Base-by-base conservation (phyloP, 1,140 invertebrate species). In the Conopomorpha cramerella region DNA sequence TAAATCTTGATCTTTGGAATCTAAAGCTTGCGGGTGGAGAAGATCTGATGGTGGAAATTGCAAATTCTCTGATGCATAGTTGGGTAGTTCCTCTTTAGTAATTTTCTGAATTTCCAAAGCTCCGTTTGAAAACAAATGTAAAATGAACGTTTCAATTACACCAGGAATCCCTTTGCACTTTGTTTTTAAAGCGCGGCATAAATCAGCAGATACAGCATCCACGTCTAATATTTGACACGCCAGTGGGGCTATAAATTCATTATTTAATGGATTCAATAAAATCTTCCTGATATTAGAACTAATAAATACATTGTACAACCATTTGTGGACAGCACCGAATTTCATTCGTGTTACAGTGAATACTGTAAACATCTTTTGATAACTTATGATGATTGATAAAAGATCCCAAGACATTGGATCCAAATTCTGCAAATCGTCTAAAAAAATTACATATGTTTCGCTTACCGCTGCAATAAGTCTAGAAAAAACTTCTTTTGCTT, bases 161-260 rank as follows among this genome's bases (percentile, higher is more conserved):
- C 77, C 77, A 11, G 76, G 76, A 32, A 66, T 48, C 19, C 73
- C 71, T 34, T 70, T 62, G 38, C 76, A 79, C 46, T 66, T 76
- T 32, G 43, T 49, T 40, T 41, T 55, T 2, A 80, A 44, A 10
- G 70, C 49, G 35, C 60, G 46, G 36, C 71, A 68, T 42, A 80
- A 52, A 36, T 77, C 67, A 27, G 49, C 58, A 15, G 72, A 59
- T 8, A 78, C 59, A 10, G 60, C 76, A 38, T 60, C 50, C 1
- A 76, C 71, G 28, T 77, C 60, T 43, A 80, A 49, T 46, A 80
- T 70, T 55, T 76, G 71, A 48, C 76, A 80, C 33, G 71, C 68
- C 14, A 77, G 41, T 39, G 64, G 40, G 2, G 64, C 42, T 34
- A 72, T 65, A 57, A 54, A 74, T 13, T 36, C 35, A 10, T 49